Percentiles rank a stretch among this genome's conserved stretches.
phyloP scores from a whole-genome alignment of 2,888 invertebrate genomes.

The Abrostola triplasia region DNA sequence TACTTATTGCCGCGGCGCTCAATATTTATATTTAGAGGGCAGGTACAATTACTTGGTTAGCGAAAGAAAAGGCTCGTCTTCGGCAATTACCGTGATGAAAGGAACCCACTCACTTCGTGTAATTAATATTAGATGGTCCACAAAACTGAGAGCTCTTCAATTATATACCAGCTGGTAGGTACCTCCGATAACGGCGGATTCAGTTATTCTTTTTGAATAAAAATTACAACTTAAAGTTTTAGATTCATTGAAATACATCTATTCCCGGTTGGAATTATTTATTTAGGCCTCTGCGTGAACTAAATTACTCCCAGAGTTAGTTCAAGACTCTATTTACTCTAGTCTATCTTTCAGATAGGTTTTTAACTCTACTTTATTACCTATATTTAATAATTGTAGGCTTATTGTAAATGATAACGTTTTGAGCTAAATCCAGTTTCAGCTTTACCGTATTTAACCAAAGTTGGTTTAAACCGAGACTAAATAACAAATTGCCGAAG shows the following conservation, averaged over 20 bases:
- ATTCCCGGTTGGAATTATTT: no score
- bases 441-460: neutral
- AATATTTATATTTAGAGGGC: constrained; percentile 3
- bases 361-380: no score
- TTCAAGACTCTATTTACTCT: no score
- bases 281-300: no score
- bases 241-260: no score
- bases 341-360: no score
- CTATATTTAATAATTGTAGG: no score
- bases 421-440: neutral
- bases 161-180: neutral
- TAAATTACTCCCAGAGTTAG: no score
- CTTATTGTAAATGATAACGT: neutral
- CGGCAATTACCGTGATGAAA: constrained; percentile 24
- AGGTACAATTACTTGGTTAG: constrained; percentile 10
- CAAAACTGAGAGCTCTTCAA: constrained; percentile 8
- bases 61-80: constrained; percentile 6
- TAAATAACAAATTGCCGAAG: neutral
- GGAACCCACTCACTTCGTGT: constrained; percentile 8
- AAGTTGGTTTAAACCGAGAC: neutral
- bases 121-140: constrained; percentile 30
- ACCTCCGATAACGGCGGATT: no score
- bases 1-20: neutral
- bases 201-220: no score
- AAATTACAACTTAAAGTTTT: no score